These are phyloP conservation scores for Tipula confusa DNA, from an alignment of 2,888 invertebrate genomes.

Conservation along the genomic window DNA sequence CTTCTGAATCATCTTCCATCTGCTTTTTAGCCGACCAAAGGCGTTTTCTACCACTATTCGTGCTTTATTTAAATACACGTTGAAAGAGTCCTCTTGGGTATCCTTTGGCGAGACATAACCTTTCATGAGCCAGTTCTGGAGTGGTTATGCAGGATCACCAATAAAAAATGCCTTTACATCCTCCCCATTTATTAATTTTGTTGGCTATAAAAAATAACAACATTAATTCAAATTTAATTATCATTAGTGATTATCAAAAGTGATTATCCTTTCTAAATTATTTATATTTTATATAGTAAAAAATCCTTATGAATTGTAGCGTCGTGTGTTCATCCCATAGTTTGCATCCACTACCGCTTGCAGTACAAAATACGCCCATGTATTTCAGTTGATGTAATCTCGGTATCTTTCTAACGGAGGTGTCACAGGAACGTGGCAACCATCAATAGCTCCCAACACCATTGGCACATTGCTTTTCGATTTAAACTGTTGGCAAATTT, in stretches of 20 bases:
- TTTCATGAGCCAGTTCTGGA: slow-evolving; percentile 38
- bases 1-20: too few relatives aligned
- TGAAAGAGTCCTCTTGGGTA: slow-evolving; percentile 38
- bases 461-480: neutral
- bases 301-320: too few relatives aligned
- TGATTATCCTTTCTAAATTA: too few relatives aligned
- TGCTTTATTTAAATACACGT: slow-evolving; percentile 36
- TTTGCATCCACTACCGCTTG: slow-evolving; percentile 4
- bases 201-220: neutral
- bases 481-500: slow-evolving; percentile 27
- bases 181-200: slow-evolving; percentile 31
- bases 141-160: slow-evolving; percentile 38
- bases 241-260: too few relatives aligned
- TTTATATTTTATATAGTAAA: too few relatives aligned
- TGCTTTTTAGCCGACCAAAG: slow-evolving; percentile 33
- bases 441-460: slow-evolving; percentile 31
- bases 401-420: neutral
- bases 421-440: neutral
- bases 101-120: slow-evolving; percentile 34
- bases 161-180: too few relatives aligned
- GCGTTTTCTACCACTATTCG: too few relatives aligned
- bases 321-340: neutral
- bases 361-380: neutral
- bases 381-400: neutral
- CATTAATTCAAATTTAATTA: too few relatives aligned